These are phyloP conservation scores for Phataginus tricuspis DNA, from an alignment of 2,797 vertebrate genomes.

Conservation along the genomic window DNA sequence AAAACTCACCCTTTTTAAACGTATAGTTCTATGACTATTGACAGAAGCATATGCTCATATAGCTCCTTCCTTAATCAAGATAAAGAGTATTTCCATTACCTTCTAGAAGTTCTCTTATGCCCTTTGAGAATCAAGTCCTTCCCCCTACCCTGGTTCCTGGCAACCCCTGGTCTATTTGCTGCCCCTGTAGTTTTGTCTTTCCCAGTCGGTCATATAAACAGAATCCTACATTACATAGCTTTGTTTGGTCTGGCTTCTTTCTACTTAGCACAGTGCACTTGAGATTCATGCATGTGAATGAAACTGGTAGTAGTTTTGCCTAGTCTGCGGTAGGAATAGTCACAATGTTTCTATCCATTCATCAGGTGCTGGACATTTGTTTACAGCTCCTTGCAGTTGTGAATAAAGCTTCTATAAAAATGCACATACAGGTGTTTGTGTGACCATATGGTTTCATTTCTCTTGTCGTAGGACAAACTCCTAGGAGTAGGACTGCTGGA, in stretches of 20 bases:
- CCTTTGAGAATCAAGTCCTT: rapidly evolving
- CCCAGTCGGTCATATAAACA: too few relatives aligned
- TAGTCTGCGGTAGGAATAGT: too few relatives aligned
- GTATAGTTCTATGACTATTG: background rate
- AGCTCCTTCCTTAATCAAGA: background rate
- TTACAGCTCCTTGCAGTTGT: background rate
- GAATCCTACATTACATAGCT: rapidly evolving
- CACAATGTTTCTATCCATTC: background rate
- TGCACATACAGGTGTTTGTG: background rate
- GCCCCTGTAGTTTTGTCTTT: background rate
- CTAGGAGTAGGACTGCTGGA: background rate
- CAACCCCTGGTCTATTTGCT: background rate
- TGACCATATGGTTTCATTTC: background rate
- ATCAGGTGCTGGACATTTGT: background rate
- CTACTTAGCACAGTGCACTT: rapidly evolving
- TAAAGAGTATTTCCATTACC: rapidly evolving
- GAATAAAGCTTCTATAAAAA: background rate
- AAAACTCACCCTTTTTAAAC: background rate
- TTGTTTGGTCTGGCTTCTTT: background rate
- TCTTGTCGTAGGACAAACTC: background rate
- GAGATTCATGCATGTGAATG: background rate
- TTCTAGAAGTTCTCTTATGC: too few relatives aligned
- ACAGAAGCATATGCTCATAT: background rate
- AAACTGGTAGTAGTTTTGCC: background rate
- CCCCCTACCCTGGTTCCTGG: rapidly evolving